Conservation (phyloP, 2,888 invertebrate species). For the Brachypterus glaber region DNA sequence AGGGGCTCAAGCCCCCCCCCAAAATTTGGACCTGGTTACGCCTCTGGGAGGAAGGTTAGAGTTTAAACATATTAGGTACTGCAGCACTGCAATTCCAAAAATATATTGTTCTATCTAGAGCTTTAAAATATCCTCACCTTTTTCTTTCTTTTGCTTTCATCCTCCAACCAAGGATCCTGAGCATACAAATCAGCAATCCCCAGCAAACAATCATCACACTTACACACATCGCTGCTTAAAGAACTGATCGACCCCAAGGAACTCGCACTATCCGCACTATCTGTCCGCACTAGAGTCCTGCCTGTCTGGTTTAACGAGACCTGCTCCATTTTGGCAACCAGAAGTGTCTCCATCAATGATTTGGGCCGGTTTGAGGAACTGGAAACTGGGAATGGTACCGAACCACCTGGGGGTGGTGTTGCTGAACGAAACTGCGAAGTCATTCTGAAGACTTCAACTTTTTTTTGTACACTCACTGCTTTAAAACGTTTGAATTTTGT, state of each 20-base stretch:
- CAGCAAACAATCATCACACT: conserved; percentile 74
- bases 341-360: conserved; percentile 70
- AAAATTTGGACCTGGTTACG: too few relatives aligned
- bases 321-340: conserved; percentile 75
- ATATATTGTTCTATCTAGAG: too few relatives aligned
- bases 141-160: conserved; percentile 38
- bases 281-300: conserved; percentile 54
- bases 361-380: conserved; percentile 52
- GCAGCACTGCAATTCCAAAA: too few relatives aligned
- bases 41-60: too few relatives aligned
- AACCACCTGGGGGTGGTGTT: conserved; percentile 41
- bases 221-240: conserved; percentile 62
- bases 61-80: too few relatives aligned
- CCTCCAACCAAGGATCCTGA: conserved; percentile 39
- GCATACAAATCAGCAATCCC: conserved; percentile 71
- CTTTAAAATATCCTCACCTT: too few relatives aligned
- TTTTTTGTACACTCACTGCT: too few relatives aligned
- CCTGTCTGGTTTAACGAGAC: conserved; percentile 42
- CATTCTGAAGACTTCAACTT: conserved; percentile 43
- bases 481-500: too few relatives aligned
- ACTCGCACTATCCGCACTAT: conserved; percentile 68
- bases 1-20: too few relatives aligned
- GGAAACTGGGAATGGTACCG: conserved; percentile 22
- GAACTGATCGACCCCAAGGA: conserved; percentile 62
- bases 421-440: conserved; percentile 46